A percentile compares a stretch with the other conserved stretches of the same genome.
These are phyloP conservation scores for Prinia subflava DNA, from an alignment of 2,113 vertebrate species.

Conservation along the genomic window DNA sequence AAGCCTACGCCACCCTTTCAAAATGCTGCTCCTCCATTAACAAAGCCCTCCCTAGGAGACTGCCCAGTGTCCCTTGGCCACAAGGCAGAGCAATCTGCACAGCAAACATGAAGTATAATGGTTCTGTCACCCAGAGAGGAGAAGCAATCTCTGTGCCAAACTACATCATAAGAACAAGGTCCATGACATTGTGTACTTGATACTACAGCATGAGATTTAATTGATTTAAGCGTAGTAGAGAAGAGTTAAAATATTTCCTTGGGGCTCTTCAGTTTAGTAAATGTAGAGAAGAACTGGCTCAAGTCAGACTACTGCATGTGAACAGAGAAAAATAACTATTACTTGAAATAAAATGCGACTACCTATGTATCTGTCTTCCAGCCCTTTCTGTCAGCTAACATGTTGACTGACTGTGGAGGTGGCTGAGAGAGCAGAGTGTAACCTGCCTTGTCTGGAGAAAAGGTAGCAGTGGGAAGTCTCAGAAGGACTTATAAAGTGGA, in stretches of 20 bases:
- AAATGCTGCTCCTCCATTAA: not conserved
- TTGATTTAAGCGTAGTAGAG: not conserved
- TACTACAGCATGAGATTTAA: not conserved
- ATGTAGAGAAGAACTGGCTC: not conserved
- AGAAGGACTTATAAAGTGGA: constrained; percentile 2
- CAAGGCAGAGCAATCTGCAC: not conserved
- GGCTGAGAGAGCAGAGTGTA: not conserved
- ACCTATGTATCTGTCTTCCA: not conserved
- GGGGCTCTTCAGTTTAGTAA: not conserved
- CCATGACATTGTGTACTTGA: not conserved
- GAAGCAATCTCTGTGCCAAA: not conserved
- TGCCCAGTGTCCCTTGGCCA: not conserved
- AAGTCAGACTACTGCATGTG: not conserved
- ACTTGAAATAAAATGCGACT: not conserved
- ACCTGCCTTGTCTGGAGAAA: not conserved
- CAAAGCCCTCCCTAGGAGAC: not conserved
- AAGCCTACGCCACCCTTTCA: fast-evolving
- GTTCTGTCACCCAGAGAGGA: not conserved
- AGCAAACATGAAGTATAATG: not conserved
- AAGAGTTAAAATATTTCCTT: not conserved
- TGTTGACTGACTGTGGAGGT: not conserved
- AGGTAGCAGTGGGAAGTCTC: not conserved
- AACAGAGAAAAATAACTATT: not conserved
- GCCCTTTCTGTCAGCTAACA: not conserved
- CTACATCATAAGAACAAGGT: not conserved